Conservation (phyloP, 2,888 invertebrate species). For the Lycocerus yunnanus region DNA sequence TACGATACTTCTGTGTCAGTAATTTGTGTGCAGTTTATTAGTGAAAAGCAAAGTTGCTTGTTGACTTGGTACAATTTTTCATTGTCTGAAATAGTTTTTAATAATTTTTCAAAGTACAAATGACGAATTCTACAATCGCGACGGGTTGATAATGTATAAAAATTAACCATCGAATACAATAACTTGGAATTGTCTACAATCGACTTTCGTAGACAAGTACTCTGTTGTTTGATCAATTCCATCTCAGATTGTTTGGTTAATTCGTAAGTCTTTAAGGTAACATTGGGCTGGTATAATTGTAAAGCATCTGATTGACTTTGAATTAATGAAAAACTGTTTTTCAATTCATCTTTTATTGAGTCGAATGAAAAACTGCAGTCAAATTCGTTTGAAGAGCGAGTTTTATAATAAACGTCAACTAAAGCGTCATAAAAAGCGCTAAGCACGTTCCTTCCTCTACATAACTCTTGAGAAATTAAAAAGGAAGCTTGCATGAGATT, state of each 20-base stretch:
- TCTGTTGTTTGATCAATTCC: slow-evolving; percentile 62
- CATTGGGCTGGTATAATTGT: slow-evolving; percentile 43
- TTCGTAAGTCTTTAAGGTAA: slow-evolving; percentile 54
- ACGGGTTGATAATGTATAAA: not conserved
- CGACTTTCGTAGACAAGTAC: slow-evolving; percentile 49
- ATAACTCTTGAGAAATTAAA: slow-evolving; percentile 67
- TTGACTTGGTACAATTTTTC: not conserved
- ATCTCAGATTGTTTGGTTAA: slow-evolving; percentile 60
- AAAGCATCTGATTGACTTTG: not conserved
- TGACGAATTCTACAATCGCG: not conserved
- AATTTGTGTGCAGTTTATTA: not conserved
- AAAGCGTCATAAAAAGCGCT: slow-evolving; percentile 64
- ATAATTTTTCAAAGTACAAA: not conserved
- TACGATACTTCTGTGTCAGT: not conserved
- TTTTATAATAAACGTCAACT: slow-evolving; percentile 66
- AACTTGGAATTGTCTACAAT: slow-evolving; percentile 11
- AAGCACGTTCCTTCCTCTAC: slow-evolving; percentile 62
- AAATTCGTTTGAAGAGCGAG: slow-evolving; percentile 46
- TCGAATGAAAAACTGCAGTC: slow-evolving; percentile 55
- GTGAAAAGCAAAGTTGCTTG: not conserved
- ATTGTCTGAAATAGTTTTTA: not conserved
- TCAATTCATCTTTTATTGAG: slow-evolving; percentile 57
- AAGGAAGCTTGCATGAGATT: slow-evolving; percentile 70
- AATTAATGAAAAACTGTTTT: not conserved
- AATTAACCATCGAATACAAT: not conserved